Evolutionary conservation across 1,140 invertebrate species (phyloP).

Genomic region (Scaptomyza hsui): DNA sequence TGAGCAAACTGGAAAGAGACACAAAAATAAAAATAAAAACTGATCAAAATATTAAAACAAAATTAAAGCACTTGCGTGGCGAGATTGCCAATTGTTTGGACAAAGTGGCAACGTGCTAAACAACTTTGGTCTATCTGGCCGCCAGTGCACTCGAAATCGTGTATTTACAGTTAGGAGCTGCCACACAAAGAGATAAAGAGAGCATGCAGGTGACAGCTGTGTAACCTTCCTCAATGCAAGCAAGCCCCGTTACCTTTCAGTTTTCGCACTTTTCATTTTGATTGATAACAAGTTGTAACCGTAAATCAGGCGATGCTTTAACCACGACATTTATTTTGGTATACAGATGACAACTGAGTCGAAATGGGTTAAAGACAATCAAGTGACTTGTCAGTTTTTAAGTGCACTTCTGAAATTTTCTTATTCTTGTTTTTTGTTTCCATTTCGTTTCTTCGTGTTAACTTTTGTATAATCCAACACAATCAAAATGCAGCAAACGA

Average conservation of each 20-base stretch:
- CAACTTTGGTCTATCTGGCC: background rate
- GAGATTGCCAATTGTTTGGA: background rate
- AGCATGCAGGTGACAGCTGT: conserved; percentile 7
- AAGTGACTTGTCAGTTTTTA: conserved; percentile 16
- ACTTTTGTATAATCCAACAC: conserved; percentile 40
- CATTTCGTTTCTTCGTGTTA: conserved; percentile 29
- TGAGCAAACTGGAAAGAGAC: conserved; percentile 9
- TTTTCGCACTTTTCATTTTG: background rate
- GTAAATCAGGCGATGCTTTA: conserved; percentile 18
- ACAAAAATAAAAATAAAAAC: background rate
- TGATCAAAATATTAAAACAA: background rate
- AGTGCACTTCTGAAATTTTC: background rate
- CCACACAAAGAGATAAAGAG: background rate
- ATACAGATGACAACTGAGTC: background rate
- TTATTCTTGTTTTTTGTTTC: background rate
- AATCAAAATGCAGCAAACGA: conserved; percentile 17
- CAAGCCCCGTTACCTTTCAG: background rate
- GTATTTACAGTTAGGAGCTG: background rate
- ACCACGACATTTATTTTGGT: conserved; percentile 20
- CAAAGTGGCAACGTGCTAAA: no score
- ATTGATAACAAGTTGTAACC: background rate
- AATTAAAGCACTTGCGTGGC: conserved; percentile 1
- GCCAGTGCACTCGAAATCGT: background rate
- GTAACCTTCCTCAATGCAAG: background rate
- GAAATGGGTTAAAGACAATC: background rate